Percentiles rank a stretch among this genome's conserved stretches.
Conservation (phyloP, 2,888 invertebrate genomes). For the Allolobophora icterica region DNA sequence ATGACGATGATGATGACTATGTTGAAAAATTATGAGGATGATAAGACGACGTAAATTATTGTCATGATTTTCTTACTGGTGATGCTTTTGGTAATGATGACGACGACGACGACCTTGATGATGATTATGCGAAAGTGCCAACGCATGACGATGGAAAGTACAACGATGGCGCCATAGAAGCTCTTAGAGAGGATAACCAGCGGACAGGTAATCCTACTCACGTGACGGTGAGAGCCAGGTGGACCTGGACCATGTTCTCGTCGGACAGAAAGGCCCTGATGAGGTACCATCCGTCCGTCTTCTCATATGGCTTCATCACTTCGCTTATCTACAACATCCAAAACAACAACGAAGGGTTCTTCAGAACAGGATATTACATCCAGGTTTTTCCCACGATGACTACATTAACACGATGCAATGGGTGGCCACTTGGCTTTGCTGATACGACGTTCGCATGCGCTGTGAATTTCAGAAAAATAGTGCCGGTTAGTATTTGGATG, state of each 20-base stretch:
- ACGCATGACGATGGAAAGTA: neutral
- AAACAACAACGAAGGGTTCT: neutral
- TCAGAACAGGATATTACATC: neutral
- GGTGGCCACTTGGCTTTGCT: too few species aligned
- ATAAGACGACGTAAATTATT: neutral
- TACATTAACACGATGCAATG: too few species aligned
- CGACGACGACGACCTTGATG: neutral
- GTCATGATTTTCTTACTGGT: too few species aligned
- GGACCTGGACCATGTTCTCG: neutral
- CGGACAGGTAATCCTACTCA: neutral
- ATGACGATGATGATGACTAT: neutral
- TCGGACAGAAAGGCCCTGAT: neutral
- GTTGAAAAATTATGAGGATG: neutral
- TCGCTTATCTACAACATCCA: neutral
- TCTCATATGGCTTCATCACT: conserved; percentile 4
- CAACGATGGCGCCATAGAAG: neutral
- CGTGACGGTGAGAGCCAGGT: conserved; percentile 22
- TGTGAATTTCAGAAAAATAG: too few species aligned
- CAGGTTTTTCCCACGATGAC: too few species aligned
- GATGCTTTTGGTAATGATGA: neutral
- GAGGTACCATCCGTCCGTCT: neutral
- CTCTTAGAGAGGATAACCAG: neutral
- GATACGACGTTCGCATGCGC: too few species aligned
- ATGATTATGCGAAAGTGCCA: neutral
- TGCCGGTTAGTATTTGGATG: too few species aligned